Percentiles rank a stretch among this genome's conserved stretches.
Conservation (phyloP, 2,113 vertebrate genomes). For the Rhinoptilus africanus region DNA sequence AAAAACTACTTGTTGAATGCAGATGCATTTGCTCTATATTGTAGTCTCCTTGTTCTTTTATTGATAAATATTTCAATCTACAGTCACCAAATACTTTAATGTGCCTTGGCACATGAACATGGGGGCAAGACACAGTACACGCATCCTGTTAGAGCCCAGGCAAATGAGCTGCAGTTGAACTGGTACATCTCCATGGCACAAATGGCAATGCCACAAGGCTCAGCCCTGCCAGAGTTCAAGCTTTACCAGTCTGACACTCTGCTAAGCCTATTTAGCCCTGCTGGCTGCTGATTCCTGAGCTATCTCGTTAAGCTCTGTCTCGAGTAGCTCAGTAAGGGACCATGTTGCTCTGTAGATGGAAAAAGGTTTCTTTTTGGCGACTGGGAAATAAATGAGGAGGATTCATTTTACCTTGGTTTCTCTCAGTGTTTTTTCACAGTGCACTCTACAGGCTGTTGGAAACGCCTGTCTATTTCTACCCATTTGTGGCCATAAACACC, state of each 20-base stretch:
- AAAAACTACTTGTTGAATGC: background rate
- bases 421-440: background rate
- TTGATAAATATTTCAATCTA: background rate
- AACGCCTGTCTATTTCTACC: background rate
- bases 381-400: background rate
- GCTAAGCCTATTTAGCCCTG: background rate
- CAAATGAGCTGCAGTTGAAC: background rate
- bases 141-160: background rate
- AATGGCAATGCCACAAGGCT: background rate
- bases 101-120: background rate
- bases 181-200: background rate
- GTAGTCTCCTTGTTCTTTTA: background rate
- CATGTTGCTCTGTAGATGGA: background rate
- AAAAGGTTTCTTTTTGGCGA: background rate
- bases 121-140: background rate
- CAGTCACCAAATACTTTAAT: background rate
- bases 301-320: background rate
- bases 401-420: background rate
- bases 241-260: background rate
- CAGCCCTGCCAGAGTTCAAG: background rate
- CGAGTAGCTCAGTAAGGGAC: background rate
- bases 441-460: background rate
- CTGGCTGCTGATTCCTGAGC: background rate
- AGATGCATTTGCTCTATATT: background rate
- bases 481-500: background rate